Base-by-base conservation (phyloP, 2,888 invertebrate genomes). In the Auanema sp. region DNA sequence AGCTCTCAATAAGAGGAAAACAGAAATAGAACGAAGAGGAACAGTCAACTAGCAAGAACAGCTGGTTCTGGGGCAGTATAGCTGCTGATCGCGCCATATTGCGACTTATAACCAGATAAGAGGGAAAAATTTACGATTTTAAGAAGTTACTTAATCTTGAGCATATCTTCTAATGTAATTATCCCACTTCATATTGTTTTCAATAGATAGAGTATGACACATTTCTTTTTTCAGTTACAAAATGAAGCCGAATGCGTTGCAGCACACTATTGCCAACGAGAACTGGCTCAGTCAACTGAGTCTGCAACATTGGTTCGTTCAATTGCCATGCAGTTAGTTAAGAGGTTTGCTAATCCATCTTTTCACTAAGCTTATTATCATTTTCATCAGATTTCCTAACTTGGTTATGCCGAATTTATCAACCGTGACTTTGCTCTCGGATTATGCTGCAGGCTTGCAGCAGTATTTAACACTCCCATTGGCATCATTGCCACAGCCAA, bases 341-440 rank as follows among this genome's bases (percentile, higher is more conserved):
- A 54, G 40, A 44, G 65, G 68, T 67, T 10, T n/a, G 58, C n/a
- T n/a, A n/a, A n/a, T n/a, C n/a, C n/a, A n/a, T n/a, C n/a, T n/a
- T n/a, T n/a, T n/a, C n/a, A n/a, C n/a, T 44, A 16, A 49, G n/a
- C 18, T 25, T 16, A 23, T 5, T 8, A 25, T 16, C 18, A 16
- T 44, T 49, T 33, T 56, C 44, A 50, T 18, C 54, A 62, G 71
- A 41, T 76, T 76, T 33, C 76, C 76, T 6, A 76, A 76, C 51
- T 49, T 76, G 57, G 68, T 74, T n/a, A 60, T 76, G 4, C 74
- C 76, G 18, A 60, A 68, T 21, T 58, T 76, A 40, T 69, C 66
- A 21, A 69, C 71, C 1, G 67, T 71, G 43, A 76, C 76, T 23
- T 64, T 76, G 21, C 53, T 76, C 23, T 59, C 67, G 10, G 74